Conservation (phyloP, 2,888 invertebrate species). For the Stegana nigrithorax region DNA sequence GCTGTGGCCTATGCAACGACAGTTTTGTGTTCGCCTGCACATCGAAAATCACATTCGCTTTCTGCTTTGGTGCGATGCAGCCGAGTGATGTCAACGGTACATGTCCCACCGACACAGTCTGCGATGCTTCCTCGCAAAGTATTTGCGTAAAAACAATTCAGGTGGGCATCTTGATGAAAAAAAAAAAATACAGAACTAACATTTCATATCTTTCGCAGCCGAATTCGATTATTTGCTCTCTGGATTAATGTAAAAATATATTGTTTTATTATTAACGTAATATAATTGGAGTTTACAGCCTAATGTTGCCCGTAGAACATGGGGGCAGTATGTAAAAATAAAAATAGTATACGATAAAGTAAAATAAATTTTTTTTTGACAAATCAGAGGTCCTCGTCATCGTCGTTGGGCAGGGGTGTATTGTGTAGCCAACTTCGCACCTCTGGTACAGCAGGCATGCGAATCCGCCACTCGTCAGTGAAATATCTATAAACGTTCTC, state of each 20-base stretch:
- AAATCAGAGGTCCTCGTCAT: conserved; percentile 49
- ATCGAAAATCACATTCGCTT: conserved; percentile 54
- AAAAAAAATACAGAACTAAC: neutral
- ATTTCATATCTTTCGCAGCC: neutral
- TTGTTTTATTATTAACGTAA: conserved; percentile 1
- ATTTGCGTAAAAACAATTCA: conserved; percentile 47
- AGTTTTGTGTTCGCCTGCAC: conserved; percentile 61
- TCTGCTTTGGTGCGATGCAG: conserved; percentile 58
- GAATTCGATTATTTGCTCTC: conserved; percentile 24
- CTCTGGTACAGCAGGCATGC: conserved; percentile 59
- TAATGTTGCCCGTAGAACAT: no score
- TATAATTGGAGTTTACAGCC: no score
- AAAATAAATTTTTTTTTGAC: neutral
- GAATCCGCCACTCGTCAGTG: conserved; percentile 66
- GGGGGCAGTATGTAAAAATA: neutral
- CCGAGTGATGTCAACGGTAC: conserved; percentile 48
- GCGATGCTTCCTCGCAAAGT: conserved; percentile 50
- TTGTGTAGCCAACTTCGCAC: conserved; percentile 56
- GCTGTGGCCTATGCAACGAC: conserved; percentile 54
- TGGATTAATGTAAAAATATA: conserved; percentile 22
- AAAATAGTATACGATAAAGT: neutral
- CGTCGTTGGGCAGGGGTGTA: conserved; percentile 21
- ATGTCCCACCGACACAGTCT: conserved; percentile 53
- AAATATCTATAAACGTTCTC: conserved; percentile 60
- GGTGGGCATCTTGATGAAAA: neutral